Conservation (phyloP, 2,888 invertebrate species). For the Strigamia crassipes region DNA sequence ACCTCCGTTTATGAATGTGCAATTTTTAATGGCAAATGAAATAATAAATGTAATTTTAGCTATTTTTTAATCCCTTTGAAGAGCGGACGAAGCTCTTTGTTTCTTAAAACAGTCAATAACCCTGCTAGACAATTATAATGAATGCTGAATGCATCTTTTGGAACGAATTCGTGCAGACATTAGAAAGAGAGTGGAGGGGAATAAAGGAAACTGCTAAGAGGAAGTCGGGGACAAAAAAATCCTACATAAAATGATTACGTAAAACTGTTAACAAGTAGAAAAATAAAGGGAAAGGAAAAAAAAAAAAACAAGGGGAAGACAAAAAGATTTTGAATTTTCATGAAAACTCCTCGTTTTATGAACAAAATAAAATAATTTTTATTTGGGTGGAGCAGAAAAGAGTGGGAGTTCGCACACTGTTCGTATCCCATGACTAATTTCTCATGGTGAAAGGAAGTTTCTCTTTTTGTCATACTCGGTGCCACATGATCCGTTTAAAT, state of each 20-base stretch:
- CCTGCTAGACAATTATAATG: not conserved
- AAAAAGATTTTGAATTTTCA: not conserved
- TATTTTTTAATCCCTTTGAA: not conserved
- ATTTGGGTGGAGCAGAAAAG: not conserved
- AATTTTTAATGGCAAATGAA: not conserved
- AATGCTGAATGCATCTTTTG: conserved; percentile 20
- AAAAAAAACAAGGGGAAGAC: not conserved
- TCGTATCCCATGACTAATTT: conserved; percentile 32
- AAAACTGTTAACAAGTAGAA: not conserved
- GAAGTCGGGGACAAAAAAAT: not conserved
- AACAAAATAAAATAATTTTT: not conserved
- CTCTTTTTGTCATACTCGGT: not conserved
- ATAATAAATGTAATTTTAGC: not conserved
- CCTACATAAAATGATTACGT: not conserved
- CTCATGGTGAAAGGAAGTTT: conserved; percentile 18
- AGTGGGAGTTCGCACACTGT: not conserved
- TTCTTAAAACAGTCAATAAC: not conserved
- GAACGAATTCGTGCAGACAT: conserved; percentile 6
- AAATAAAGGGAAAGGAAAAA: not conserved
- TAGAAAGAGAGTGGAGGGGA: not conserved
- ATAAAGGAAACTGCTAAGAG: not conserved
- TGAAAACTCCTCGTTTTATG: too few relatives aligned
- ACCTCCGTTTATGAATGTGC: not conserved
- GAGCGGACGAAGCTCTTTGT: not conserved
- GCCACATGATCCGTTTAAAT: not conserved